Conservation (phyloP, 2,113 vertebrate species). For the Amphiprion percula region DNA sequence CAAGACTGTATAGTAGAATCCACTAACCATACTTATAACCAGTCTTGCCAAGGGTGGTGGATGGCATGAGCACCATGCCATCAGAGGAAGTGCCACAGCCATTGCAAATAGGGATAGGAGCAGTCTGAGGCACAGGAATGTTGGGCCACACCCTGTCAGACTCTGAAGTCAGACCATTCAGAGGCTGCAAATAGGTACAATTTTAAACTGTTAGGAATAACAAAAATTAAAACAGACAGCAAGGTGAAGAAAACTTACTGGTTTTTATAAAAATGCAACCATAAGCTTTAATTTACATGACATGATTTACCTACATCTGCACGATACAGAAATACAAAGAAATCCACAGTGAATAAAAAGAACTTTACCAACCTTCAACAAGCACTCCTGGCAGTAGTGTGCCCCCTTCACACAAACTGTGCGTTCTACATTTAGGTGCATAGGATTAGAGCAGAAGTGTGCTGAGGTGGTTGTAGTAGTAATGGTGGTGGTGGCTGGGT, state of each 20-base stretch:
- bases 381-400: conserved; percentile 93
- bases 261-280: too few relatives aligned
- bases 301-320: not conserved
- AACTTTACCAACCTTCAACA: conserved; percentile 92
- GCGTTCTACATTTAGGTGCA: conserved; percentile 91
- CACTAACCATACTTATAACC: conserved; percentile 91
- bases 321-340: conserved; percentile 16
- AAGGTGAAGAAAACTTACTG: not conserved
- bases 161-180: conserved; percentile 86
- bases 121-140: conserved; percentile 86
- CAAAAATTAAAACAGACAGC: not conserved
- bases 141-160: conserved; percentile 91
- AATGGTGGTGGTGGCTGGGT: conserved; percentile 70
- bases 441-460: conserved; percentile 90
- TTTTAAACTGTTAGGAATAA: not conserved
- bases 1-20: not conserved
- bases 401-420: conserved; percentile 91
- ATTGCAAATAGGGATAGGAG: conserved; percentile 90
- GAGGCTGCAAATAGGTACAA: conserved; percentile 80
- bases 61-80: conserved; percentile 84
- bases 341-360: conserved; percentile 24
- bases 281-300: not conserved
- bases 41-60: conserved; percentile 87
- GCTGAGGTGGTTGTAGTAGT: conserved; percentile 84
- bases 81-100: conserved; percentile 92